Conservation (phyloP, 2,888 invertebrate species). For the Scaptomyza cyrtandrae region DNA sequence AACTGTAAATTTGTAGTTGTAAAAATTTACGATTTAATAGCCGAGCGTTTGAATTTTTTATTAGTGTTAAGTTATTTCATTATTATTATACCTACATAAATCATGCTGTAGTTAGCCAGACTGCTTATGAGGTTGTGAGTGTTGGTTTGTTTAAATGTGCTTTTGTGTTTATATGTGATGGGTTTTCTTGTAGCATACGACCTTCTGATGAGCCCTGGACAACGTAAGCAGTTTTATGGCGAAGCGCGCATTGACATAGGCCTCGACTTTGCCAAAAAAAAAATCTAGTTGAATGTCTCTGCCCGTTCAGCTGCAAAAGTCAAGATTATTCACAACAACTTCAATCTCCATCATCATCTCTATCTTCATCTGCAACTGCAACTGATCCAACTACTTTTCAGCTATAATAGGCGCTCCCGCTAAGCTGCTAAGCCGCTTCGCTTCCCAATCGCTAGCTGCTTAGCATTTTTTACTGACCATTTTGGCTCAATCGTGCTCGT, state of each 20-base stretch:
- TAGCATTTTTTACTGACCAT: conserved; percentile 55
- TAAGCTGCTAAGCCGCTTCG: conserved; percentile 43
- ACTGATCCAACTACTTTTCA: conserved; percentile 31
- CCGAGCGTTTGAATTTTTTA: conserved; percentile 74
- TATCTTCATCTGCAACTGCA: conserved; percentile 5
- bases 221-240: conserved; percentile 38
- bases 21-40: conserved; percentile 80
- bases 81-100: conserved; percentile 25
- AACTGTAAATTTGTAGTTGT: conserved; percentile 81
- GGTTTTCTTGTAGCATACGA: conserved; percentile 38
- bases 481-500: conserved; percentile 58
- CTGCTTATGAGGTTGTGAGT: neutral
- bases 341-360: conserved; percentile 28
- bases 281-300: conserved; percentile 41
- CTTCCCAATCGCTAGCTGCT: conserved; percentile 35
- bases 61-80: conserved; percentile 67
- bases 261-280: conserved; percentile 35
- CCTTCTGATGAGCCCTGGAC: conserved; percentile 44
- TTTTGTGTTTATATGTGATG: conserved; percentile 3
- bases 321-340: conserved; percentile 42
- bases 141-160: neutral
- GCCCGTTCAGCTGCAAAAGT: conserved; percentile 27
- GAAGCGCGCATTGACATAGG: conserved; percentile 48
- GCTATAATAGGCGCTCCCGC: conserved; percentile 28
- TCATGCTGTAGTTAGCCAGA: conserved; percentile 14